A percentile compares a stretch with the other conserved stretches of the same genome.
Evolutionary conservation across 2,888 invertebrate species (phyloP).

Genomic region (Autographa pulchrina): DNA sequence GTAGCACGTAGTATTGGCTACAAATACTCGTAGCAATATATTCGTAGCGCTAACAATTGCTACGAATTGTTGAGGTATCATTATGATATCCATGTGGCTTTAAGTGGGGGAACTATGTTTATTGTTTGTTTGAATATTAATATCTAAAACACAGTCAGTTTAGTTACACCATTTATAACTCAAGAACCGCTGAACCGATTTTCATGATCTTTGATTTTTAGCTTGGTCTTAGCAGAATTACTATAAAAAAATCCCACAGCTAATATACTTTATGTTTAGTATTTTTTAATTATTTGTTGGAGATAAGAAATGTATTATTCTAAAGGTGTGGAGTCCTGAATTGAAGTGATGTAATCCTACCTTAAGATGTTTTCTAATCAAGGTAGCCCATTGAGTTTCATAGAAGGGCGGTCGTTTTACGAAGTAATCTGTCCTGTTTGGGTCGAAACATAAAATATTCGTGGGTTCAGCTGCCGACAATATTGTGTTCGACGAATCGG

Average conservation of each 20-base stretch:
- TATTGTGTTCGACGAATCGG: conserved; percentile 48
- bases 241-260: too few species aligned
- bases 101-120: not conserved
- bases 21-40: conserved; percentile 34
- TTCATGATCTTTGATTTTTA: not conserved
- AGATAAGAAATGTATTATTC: conserved; percentile 27
- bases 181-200: not conserved
- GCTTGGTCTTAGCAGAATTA: too few species aligned
- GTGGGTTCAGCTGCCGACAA: conserved; percentile 24
- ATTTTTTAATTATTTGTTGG: conserved; percentile 14
- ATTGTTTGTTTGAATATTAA: not conserved
- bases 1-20: conserved; percentile 39
- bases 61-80: conserved; percentile 16
- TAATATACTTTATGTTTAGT: too few species aligned
- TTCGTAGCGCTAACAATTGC: conserved; percentile 14
- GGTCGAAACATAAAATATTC: conserved; percentile 57
- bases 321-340: conserved; percentile 33
- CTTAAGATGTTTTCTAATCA: conserved; percentile 60
- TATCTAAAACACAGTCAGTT: too few species aligned
- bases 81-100: conserved; percentile 8
- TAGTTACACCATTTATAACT: too few species aligned
- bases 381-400: conserved; percentile 49
- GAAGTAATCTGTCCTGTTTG: conserved; percentile 59
- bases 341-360: conserved; percentile 39
- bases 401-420: conserved; percentile 44